Conservation (phyloP, 2,113 vertebrate species). For the Leucosticte australis region DNA sequence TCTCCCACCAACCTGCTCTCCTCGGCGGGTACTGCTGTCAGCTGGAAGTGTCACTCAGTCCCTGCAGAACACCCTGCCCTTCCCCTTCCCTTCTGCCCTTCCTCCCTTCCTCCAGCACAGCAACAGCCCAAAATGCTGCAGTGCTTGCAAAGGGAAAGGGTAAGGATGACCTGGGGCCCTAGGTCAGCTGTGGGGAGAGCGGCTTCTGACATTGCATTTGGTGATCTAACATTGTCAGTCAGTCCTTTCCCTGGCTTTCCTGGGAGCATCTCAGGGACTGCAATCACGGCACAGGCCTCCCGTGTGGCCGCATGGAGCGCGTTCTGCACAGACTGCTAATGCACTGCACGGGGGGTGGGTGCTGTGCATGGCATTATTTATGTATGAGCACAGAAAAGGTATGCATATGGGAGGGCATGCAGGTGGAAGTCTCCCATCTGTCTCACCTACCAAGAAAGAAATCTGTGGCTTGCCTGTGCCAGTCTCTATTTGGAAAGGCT, state of each 20-base stretch:
- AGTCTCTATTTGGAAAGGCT: background rate
- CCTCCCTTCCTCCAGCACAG: background rate
- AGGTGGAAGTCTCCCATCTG: background rate
- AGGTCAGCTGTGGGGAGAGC: background rate
- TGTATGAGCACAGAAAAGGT: background rate
- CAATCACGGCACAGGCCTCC: background rate
- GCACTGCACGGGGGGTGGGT: background rate
- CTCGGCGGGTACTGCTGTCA: background rate
- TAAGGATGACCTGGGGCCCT: background rate
- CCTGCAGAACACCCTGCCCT: background rate
- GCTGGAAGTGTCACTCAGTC: background rate
- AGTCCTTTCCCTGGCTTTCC: background rate
- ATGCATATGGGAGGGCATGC: background rate
- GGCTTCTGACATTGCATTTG: background rate
- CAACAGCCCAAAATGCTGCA: background rate
- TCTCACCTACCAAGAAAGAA: background rate
- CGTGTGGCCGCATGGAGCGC: background rate
- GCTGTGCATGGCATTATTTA: background rate
- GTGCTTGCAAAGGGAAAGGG: background rate
- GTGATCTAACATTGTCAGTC: background rate
- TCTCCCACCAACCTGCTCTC: background rate
- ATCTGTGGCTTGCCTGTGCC: background rate
- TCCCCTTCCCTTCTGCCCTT: background rate
- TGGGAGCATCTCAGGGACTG: background rate
- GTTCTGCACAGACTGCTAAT: background rate